Evolutionary conservation across 2,113 vertebrate species (phyloP).

Genomic region (Phalacrocorax carbo): DNA sequence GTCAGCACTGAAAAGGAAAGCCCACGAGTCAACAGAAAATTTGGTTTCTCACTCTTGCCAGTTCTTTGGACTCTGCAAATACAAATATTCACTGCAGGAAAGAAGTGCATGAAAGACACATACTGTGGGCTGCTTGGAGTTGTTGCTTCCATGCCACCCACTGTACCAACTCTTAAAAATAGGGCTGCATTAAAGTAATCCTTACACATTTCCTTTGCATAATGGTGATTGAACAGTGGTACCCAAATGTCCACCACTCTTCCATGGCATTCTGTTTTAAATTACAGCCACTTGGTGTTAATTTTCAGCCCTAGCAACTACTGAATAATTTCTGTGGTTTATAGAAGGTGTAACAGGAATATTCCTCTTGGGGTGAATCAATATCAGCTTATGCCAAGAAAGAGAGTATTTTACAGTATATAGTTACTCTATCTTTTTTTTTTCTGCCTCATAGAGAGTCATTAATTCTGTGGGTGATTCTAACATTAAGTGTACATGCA

Average conservation of each 20-base stretch:
- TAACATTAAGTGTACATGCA: constrained; percentile 53
- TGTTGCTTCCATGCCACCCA: constrained; percentile 24
- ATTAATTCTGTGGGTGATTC: constrained; percentile 30
- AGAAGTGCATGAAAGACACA: constrained; percentile 33
- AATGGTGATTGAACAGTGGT: background rate
- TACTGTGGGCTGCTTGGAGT: constrained; percentile 10
- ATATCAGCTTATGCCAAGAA: constrained; percentile 1
- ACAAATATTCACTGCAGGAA: constrained; percentile 5
- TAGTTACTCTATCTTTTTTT: background rate
- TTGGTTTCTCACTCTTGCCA: background rate
- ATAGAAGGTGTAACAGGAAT: constrained; percentile 2
- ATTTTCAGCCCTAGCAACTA: constrained; percentile 14
- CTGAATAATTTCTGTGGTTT: background rate
- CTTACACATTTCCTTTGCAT: background rate
- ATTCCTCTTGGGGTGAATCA: constrained; percentile 41
- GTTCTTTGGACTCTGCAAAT: constrained; percentile 15
- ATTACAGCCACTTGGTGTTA: background rate
- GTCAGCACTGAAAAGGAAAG: constrained; percentile 7
- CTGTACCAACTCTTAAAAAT: background rate
- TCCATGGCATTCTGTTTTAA: background rate
- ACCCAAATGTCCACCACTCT: background rate
- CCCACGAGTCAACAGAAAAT: constrained; percentile 20
- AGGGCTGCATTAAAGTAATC: background rate
- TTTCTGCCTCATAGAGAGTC: background rate
- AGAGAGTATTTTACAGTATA: constrained; percentile 20